Conservation (phyloP, 2,113 vertebrate species). For the Thermophis baileyi region DNA sequence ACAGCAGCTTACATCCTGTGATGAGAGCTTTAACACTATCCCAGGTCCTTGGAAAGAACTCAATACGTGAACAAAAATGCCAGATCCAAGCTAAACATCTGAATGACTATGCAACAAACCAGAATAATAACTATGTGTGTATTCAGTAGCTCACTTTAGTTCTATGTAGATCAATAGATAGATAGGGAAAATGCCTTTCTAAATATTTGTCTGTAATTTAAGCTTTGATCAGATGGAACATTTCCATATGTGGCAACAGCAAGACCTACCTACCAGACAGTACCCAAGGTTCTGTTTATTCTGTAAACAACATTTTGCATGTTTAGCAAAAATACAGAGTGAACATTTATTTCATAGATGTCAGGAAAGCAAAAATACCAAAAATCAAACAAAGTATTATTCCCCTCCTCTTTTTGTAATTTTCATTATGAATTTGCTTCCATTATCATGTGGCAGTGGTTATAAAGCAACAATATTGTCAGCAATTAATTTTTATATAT, state of each 20-base stretch:
- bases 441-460: background rate
- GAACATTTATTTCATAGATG: background rate
- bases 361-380: background rate
- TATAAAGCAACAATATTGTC: background rate
- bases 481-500: background rate
- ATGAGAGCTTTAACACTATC: background rate
- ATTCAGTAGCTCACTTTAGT: background rate
- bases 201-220: constrained; percentile 23
- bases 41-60: background rate
- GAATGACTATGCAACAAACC: background rate
- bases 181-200: background rate
- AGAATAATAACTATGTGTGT: background rate
- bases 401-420: background rate
- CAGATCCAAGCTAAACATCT: background rate
- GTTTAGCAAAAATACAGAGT: constrained; percentile 4
- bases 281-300: background rate
- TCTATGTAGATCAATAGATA: background rate
- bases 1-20: background rate
- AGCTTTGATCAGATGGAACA: background rate
- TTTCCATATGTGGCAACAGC: constrained; percentile 15
- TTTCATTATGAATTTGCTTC: background rate
- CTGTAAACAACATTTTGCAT: background rate
- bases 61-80: background rate
- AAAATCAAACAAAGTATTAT: background rate
- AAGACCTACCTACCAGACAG: background rate